A percentile compares a stretch with the other conserved stretches of the same genome.
phyloP scores from a whole-genome alignment of 2,888 invertebrate species.

The Pristionchus japonicus region DNA sequence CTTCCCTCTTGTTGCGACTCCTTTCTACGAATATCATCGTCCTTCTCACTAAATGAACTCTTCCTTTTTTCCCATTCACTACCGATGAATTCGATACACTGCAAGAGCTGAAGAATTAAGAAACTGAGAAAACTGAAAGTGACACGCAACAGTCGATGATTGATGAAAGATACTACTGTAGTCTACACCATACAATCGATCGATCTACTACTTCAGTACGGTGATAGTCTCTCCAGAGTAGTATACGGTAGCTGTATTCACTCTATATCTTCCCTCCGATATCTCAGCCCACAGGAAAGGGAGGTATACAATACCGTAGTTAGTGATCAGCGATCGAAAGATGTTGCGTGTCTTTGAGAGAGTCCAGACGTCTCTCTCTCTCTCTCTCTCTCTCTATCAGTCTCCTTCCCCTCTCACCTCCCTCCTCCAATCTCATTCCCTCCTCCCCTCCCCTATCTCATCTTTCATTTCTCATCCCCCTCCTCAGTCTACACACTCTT shows the following conservation, averaged over 20 bases:
- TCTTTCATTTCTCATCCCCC: constrained; percentile 28
- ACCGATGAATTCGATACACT: not conserved
- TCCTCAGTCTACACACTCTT: constrained; percentile 17
- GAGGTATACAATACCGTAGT: not conserved
- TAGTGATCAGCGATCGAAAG: not conserved
- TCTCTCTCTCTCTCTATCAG: not conserved
- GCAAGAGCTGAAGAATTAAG: not conserved
- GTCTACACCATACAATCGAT: not conserved
- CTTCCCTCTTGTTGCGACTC: constrained; percentile 12
- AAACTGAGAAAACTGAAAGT: constrained; percentile 7
- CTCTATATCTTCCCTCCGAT: not conserved
- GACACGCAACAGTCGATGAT: not conserved
- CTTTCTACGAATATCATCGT: constrained; percentile 25
- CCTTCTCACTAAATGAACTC: not conserved
- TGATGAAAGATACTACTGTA: not conserved
- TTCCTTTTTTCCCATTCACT: not conserved
- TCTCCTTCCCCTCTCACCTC: not conserved
- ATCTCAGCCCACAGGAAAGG: not conserved
- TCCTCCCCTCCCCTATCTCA: not conserved
- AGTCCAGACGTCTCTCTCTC: constrained; percentile 1
- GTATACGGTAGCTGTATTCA: too few species aligned
- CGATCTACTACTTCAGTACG: not conserved
- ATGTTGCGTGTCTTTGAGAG: constrained; percentile 21
- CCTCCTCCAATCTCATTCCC: not conserved
- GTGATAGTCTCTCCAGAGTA: too few species aligned